A percentile compares a stretch with the other conserved stretches of the same genome.
Conservation (phyloP, 2,797 vertebrate species). For the Lindbergichthys nudifrons region DNA sequence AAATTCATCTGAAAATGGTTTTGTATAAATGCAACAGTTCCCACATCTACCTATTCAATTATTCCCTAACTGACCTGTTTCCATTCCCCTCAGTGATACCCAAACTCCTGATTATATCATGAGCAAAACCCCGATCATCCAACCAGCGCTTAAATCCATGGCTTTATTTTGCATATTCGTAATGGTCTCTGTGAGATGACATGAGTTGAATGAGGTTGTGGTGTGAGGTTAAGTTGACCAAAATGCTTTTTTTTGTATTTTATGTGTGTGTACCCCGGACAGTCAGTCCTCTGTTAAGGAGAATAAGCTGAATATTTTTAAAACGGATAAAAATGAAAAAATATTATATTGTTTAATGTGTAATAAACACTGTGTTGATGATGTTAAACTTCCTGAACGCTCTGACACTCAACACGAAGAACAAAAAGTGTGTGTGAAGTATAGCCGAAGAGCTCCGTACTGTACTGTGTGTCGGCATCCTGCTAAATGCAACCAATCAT, state of each 20-base stretch:
- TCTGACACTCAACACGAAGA: conserved; percentile 76
- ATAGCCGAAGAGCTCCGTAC: conserved; percentile 64
- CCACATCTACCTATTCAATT: conserved; percentile 6
- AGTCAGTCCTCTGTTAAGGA: conserved; percentile 78
- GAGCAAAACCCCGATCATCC: conserved; percentile 56
- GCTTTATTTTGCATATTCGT: conserved; percentile 85
- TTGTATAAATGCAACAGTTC: conserved; percentile 24
- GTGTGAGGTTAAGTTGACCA: conserved; percentile 80
- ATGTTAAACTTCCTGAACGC: conserved; percentile 81
- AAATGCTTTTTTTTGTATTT: conserved; percentile 69
- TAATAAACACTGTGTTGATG: conserved; percentile 82
- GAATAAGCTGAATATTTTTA: conserved; percentile 87
- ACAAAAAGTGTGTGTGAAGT: conserved; percentile 72
- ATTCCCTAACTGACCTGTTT: conserved; percentile 35
- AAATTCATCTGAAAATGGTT: conserved; percentile 23
- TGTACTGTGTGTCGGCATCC: conserved; percentile 67
- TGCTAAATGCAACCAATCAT: conserved; percentile 73
- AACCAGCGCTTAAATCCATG: conserved; percentile 78
- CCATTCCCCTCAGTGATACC: conserved; percentile 60
- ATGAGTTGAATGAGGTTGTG: conserved; percentile 75
- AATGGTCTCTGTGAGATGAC: conserved; percentile 89
- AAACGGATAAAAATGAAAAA: conserved; percentile 76
- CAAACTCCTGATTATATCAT: conserved; percentile 56
- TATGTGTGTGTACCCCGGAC: conserved; percentile 73
- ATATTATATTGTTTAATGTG: conserved; percentile 83